A percentile compares a stretch with the other conserved stretches of the same genome.
Evolutionary conservation across 2,797 vertebrate genomes (phyloP).

Genomic region (Oreochromis mossambicus): DNA sequence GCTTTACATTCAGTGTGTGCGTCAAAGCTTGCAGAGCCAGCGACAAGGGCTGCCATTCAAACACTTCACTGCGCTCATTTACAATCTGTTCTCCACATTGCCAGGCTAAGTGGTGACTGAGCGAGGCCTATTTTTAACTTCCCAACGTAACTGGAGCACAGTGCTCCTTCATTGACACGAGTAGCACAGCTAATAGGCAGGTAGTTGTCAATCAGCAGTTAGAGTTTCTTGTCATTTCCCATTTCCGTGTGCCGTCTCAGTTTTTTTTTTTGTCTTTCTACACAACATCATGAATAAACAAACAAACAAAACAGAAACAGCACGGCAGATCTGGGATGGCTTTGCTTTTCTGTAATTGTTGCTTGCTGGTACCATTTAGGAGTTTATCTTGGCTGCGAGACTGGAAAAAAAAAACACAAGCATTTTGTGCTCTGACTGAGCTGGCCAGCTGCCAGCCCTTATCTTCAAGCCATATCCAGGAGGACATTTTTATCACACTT

Average conservation of each 20-base stretch:
- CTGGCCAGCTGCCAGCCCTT: conserved; percentile 30
- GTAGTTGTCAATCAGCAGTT: conserved; percentile 49
- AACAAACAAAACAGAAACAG: not conserved
- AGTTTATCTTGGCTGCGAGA: conserved; percentile 6
- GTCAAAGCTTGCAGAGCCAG: conserved; percentile 29
- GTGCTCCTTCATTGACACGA: conserved; percentile 47
- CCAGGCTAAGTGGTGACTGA: conserved; percentile 72
- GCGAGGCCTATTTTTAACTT: conserved; percentile 72
- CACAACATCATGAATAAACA: not conserved
- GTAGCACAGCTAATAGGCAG: conserved; percentile 39
- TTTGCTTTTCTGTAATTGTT: not conserved
- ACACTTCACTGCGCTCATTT: conserved; percentile 68
- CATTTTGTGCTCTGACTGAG: not conserved
- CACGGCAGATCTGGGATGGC: not conserved
- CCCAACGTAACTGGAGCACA: conserved; percentile 62
- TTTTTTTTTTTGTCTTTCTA: not conserved
- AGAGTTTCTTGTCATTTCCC: not conserved
- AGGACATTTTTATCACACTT: conserved; percentile 43
- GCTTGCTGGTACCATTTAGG: conserved; percentile 7
- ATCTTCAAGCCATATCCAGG: conserved; percentile 42
- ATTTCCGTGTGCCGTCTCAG: not conserved
- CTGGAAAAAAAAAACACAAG: not conserved
- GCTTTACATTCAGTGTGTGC: conserved; percentile 56
- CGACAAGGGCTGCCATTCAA: conserved; percentile 70
- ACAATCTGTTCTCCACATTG: conserved; percentile 68